Conservation (phyloP, 2,888 invertebrate species). For the Synergus japonicus region DNA sequence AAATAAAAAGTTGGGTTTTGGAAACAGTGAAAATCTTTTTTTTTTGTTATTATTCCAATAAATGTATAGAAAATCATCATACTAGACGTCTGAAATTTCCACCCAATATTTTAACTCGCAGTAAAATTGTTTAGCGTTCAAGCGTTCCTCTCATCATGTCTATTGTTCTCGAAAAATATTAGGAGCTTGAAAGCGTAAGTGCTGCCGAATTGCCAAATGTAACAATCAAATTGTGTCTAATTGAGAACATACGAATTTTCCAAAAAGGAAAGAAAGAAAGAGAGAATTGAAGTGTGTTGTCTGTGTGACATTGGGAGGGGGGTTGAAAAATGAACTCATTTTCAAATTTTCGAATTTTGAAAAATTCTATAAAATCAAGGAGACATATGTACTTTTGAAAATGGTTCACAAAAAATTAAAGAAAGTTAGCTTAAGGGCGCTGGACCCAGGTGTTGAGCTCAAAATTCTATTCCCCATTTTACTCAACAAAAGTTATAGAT, state of each 20-base stretch:
- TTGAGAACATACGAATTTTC: conserved; percentile 38
- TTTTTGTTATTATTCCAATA: too few species aligned
- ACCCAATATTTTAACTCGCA: too few species aligned
- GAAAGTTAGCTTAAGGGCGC: background rate
- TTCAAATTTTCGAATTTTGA: background rate
- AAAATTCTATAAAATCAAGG: too few species aligned
- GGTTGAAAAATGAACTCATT: conserved; percentile 25
- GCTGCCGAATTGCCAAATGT: conserved; percentile 73
- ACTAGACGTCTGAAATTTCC: too few species aligned
- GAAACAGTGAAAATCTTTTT: too few species aligned
- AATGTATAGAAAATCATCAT: too few species aligned
- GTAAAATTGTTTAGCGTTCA: background rate
- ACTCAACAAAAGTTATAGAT: too few species aligned
- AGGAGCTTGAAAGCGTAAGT: conserved; percentile 69
- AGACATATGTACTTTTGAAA: background rate
- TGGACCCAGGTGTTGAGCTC: too few species aligned
- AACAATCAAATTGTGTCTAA: conserved; percentile 71
- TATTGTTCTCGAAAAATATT: conserved; percentile 42
- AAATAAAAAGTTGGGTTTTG: too few species aligned
- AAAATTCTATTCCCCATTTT: too few species aligned
- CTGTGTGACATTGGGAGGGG: background rate
- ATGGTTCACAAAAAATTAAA: background rate
- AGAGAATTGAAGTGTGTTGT: conserved; percentile 44
- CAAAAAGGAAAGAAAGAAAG: background rate
- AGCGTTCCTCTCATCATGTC: background rate